Percentiles rank a stretch among this genome's conserved stretches.
These are phyloP conservation scores for Notospermus geniculatus DNA, from an alignment of 1,140 invertebrate species.

Conservation along the genomic window DNA sequence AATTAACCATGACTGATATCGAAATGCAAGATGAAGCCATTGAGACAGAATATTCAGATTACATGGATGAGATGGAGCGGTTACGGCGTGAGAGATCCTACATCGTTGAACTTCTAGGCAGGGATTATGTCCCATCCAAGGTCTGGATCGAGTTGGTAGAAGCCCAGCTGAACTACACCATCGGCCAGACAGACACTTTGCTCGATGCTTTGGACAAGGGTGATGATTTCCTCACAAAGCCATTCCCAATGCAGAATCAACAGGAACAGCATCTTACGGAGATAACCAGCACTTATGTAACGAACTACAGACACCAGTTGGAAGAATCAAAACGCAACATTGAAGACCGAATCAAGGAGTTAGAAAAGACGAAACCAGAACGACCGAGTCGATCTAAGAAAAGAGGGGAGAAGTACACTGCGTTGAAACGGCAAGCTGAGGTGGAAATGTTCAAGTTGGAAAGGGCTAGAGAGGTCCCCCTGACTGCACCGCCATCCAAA, in stretches of 20 bases:
- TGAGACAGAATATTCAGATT: conserved; percentile 20
- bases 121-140: conserved; percentile 45
- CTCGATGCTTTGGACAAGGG: conserved; percentile 37
- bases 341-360: conserved; percentile 28
- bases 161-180: conserved; percentile 48
- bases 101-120: conserved; percentile 42
- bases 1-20: too few relatives aligned
- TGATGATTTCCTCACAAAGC: background rate
- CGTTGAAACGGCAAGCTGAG: conserved; percentile 29
- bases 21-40: conserved; percentile 16
- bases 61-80: conserved; percentile 38
- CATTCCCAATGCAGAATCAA: background rate
- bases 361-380: conserved; percentile 25
- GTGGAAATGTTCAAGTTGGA: conserved; percentile 44
- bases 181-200: conserved; percentile 48
- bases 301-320: conserved; percentile 30
- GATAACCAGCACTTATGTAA: conserved; percentile 31
- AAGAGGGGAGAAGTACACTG: conserved; percentile 28
- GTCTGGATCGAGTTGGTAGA: conserved; percentile 47
- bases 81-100: conserved; percentile 42
- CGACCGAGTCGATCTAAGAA: conserved; percentile 24
- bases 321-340: conserved; percentile 33
- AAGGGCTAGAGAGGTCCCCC: conserved; percentile 29
- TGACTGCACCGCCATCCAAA: conserved; percentile 18
- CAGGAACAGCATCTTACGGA: conserved; percentile 11